Base-by-base conservation (phyloP, 2,888 invertebrate genomes). In the Agapetus fuscipes region DNA sequence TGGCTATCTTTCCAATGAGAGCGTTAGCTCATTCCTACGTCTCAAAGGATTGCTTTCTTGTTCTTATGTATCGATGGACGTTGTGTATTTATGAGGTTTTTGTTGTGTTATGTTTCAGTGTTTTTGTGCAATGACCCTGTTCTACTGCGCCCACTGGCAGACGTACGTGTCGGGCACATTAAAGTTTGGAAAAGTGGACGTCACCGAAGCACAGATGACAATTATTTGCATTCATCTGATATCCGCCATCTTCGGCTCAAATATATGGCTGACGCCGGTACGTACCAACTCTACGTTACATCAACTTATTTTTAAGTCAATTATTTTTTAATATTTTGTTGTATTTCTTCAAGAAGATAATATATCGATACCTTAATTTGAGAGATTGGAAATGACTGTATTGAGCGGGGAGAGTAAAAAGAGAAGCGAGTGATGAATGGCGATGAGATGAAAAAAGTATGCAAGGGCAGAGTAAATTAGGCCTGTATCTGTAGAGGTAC, bases 61-160 rank as follows among this genome's bases (percentile, higher is more conserved):
- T n/a, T n/a, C n/a, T n/a, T n/a, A n/a, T n/a, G n/a, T n/a, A n/a
- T n/a, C n/a, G n/a, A n/a, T n/a, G n/a, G n/a, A n/a, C n/a, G n/a
- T n/a, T 24, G 24, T 24, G 24, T 24, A 7, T 24, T 24, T 24
- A 9, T 24, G 6, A 17, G 10, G 30, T 14, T 24, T 35, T 30
- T 25, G 12, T 34, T 33, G n/a, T 37, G n/a, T 39, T 2, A 27
- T n/a, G 42, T 74, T 72, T 24, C 78, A 94, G 76, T 90, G 91
- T 61, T 88, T 96, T 61, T 83, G 89, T 63, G 93, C 94, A 17
- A 87, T 94, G 71, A 84, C 90, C 20, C 68, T 97, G 49, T 99
- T 97, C 71, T 99, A 98, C 66, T 90, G 90, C 64, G 97, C 98
- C 13, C 98, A 99, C 65, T 99, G 98, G 98, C 96, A 97, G 61